These are phyloP conservation scores for Gallinago nigripennis DNA, from an alignment of 2,797 vertebrate species.

Conservation along the genomic window DNA sequence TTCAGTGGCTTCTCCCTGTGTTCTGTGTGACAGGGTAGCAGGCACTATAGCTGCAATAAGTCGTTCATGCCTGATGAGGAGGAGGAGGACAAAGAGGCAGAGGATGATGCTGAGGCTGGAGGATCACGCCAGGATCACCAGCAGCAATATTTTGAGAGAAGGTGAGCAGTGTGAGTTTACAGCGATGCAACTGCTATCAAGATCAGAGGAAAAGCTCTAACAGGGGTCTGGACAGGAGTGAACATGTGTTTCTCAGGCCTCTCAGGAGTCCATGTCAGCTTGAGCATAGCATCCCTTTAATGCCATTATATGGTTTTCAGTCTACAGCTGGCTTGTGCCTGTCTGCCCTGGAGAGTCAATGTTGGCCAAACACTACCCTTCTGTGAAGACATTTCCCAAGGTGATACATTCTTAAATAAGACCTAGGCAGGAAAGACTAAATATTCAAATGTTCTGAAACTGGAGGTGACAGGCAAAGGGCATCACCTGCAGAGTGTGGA, in stretches of 20 bases:
- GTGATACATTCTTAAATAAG: neutral
- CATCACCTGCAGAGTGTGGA: neutral
- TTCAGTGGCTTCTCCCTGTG: fast-evolving
- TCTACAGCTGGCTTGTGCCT: neutral
- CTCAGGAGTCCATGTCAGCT: neutral
- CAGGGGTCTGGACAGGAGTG: neutral
- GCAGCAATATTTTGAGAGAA: neutral
- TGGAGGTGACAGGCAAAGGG: neutral
- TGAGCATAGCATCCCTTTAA: neutral
- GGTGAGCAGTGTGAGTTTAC: neutral
- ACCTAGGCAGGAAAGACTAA: neutral
- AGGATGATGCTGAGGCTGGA: fast-evolving
- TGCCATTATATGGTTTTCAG: neutral
- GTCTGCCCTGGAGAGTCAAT: neutral
- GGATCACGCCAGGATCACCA: neutral
- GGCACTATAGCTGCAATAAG: neutral
- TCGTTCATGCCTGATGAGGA: fast-evolving
- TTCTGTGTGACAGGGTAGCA: neutral
- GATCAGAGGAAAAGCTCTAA: neutral
- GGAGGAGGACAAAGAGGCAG: neutral
- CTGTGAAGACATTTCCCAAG: neutral
- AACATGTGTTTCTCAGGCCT: neutral
- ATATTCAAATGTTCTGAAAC: neutral
- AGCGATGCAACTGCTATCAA: fast-evolving
- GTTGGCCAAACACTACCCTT: neutral